Evolutionary conservation across 2,888 invertebrate species (phyloP).

Genomic region (Mimumesa dahlbomi): DNA sequence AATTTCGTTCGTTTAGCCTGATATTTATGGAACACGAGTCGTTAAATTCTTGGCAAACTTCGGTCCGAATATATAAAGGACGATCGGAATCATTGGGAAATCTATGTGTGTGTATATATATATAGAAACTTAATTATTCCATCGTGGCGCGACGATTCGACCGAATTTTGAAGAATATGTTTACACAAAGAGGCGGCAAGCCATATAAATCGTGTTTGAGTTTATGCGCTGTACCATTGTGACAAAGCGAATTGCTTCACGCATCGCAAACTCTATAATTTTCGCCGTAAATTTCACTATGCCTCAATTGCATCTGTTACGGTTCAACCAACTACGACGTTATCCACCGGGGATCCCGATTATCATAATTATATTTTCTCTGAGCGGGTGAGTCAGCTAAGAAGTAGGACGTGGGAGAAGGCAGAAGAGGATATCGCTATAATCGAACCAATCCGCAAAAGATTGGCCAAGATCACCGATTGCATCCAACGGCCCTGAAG

Average conservation of each 20-base stretch:
- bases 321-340: constrained; percentile 34
- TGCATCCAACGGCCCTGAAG: constrained; percentile 43
- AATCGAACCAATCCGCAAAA: constrained; percentile 56
- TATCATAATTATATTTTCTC: constrained; percentile 61
- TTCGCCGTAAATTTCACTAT: constrained; percentile 20
- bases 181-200: too few species aligned
- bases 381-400: constrained; percentile 48
- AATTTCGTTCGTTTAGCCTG: too few species aligned
- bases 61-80: too few species aligned
- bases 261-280: constrained; percentile 8
- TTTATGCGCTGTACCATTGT: background rate
- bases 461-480: constrained; percentile 54
- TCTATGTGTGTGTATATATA: too few species aligned
- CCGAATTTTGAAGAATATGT: too few species aligned
- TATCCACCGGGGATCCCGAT: constrained; percentile 43
- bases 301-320: constrained; percentile 41
- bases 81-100: too few species aligned
- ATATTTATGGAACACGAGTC: too few species aligned
- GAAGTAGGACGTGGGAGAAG: constrained; percentile 39
- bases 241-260: constrained; percentile 19
- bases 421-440: constrained; percentile 37
- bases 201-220: too few species aligned
- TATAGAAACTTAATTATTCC: too few species aligned
- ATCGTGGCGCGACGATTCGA: too few species aligned
- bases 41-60: too few species aligned